phyloP scores from a whole-genome alignment of 2,797 vertebrate genomes.

The Sibirionetta formosa region DNA sequence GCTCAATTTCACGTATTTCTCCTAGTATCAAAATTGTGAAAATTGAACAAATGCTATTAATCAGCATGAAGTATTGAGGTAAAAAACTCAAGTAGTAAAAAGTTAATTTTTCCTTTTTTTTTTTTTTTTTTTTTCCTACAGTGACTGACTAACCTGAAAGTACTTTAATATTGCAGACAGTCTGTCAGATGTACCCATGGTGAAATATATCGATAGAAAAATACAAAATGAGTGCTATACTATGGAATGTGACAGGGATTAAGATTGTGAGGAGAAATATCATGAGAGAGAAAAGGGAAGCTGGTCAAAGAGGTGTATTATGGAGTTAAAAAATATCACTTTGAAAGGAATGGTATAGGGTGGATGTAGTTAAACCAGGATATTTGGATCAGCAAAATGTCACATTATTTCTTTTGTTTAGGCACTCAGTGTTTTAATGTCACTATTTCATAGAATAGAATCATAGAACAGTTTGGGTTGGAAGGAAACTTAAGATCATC shows the following conservation, averaged over 20 bases:
- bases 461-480: too few relatives aligned
- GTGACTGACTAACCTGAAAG: not conserved
- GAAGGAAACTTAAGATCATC: too few relatives aligned
- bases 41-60: not conserved
- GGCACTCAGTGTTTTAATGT: not conserved
- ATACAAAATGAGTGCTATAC: accelerated
- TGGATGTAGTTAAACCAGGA: not conserved
- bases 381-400: accelerated
- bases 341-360: not conserved
- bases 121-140: not conserved
- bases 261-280: not conserved
- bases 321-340: not conserved
- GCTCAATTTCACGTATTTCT: not conserved
- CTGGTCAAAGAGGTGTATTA: accelerated
- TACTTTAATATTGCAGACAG: not conserved
- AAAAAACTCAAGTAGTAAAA: not conserved
- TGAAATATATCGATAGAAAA: not conserved
- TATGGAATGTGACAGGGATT: not conserved
- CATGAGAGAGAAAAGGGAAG: not conserved
- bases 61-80: not conserved
- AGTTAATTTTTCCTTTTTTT: not conserved
- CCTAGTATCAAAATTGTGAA: not conserved
- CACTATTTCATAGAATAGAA: not conserved
- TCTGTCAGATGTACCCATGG: not conserved
- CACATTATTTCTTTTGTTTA: not conserved